Base-by-base conservation (phyloP, 2,113 vertebrate genomes). In the Festucalex cinctus region DNA sequence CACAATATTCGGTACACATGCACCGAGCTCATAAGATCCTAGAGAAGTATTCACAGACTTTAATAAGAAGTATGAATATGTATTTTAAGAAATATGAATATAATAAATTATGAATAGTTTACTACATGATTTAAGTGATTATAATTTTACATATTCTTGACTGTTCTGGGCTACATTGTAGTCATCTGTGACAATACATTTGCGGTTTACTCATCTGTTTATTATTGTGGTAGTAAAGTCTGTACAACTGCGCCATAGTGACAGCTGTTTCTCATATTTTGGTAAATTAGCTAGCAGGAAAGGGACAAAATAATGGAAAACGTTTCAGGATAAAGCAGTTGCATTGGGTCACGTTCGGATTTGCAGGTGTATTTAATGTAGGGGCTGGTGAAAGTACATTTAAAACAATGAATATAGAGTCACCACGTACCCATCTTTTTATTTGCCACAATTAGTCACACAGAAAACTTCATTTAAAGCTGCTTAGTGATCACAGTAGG, bases 401-500 rank as follows among this genome's bases (percentile, higher is more conserved):
- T 10, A 28, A 4, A 28, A 5, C 0, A 12, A 16, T 10, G 14
- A 56, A 5, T 62, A 62, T 69, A 0, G 10, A 67, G 26, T 79
- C 46, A 20, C 74, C 63, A 72, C 54, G 36, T 66, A 76, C 63
- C 54, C 39, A 74, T 74, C 36, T 80, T 24, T 85, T 88, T 88
- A 86, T 83, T 65, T 69, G 80, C 73, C 44, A 63, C 62, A 66
- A 54, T 65, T 63, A 32, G 26, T 57, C 80, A 71, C 57, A 80
- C 60, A 74, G 51, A 54, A 35, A 68, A 65, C 3, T 68, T 56
- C 1, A 43, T 46, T 58, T 54, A 64, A 73, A 78, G 79, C 69
- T 62, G 65, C 63, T 61, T 61, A 35, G 58, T 51, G 43, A 65
- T 72, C 59, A 73, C 64, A 67, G 62, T 67, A 73, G 32, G 75